Base-by-base conservation (phyloP, 2,113 vertebrate species). In the Tretioscincus oriximinensis region DNA sequence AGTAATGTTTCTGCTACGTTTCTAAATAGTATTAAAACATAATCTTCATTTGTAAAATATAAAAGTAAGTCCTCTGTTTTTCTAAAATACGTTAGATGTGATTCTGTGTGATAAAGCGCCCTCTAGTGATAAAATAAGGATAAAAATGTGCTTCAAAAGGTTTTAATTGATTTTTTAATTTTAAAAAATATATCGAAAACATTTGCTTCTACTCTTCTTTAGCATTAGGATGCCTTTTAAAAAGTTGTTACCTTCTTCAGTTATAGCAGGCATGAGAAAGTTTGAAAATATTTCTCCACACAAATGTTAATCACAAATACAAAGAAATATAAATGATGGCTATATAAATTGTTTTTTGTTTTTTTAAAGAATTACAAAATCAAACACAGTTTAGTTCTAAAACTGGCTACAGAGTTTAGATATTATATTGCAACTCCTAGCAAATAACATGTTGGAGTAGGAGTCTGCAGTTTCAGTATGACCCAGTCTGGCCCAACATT, bases 41-140 rank as follows among this genome's bases (percentile, higher is more conserved):
- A 61, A 73, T 35, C 10, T 79, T 35, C 24, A 78, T 60, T 29
- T 26, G 24, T 63, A 2, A 41, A 80, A 70, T 5, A 29, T 71
- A 45, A 83, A 69, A 86, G 61, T 77, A 86, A 58, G 5, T 65
- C 31, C 45, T 63, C 85, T 80, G 87, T 87, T 58, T 18, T 58
- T 58, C 18, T 1, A 58, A 58, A 78, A 87, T 70, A 18, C 54
- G 14, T 58, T 22, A 1, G 26, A 76, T 21, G 12, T 90, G 87
- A 92, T 94, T 94, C 88, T 84, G 90, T 86, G 91, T 93, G 86
- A 81, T 77, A 89, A 94, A 92, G 91, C 93, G 95, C 95, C 95
- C 95, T 81, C 95, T 96, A 94, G 94, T 95, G 95, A 94, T 90
- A 87, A 93, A 87, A 84, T 78, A 74, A 88, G 77, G 79, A 86